A percentile compares a stretch with the other conserved stretches of the same genome.
These are phyloP conservation scores for Pelodiscus sinensis DNA, from an alignment of 2,113 vertebrate species.

Conservation along the genomic window DNA sequence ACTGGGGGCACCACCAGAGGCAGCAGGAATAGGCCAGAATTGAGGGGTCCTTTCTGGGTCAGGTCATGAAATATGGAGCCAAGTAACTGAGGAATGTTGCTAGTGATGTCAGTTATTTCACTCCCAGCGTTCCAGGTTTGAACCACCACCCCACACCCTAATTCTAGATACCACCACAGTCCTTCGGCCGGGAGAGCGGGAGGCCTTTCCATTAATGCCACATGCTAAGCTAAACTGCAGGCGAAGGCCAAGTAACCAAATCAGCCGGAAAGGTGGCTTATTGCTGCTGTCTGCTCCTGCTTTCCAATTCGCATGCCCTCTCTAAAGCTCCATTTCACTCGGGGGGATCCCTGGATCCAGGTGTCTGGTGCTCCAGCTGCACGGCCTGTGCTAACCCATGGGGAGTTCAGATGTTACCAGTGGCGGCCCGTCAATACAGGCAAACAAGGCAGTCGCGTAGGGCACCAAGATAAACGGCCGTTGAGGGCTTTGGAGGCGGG, in stretches of 20 bases:
- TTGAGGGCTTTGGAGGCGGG: too few species aligned
- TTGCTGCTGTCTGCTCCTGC: not conserved
- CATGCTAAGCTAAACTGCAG: not conserved
- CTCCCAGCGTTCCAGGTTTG: not conserved
- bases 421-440: too few species aligned
- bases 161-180: not conserved
- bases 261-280: not conserved
- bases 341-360: not conserved
- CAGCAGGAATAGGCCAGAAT: not conserved
- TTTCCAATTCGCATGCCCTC: not conserved
- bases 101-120: not conserved
- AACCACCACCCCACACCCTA: not conserved
- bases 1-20: not conserved
- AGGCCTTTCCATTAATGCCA: too few species aligned
- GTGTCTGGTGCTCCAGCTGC: not conserved
- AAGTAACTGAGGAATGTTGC: not conserved
- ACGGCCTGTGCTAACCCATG: not conserved
- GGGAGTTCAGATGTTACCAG: not conserved
- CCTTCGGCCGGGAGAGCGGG: not conserved
- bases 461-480: too few species aligned
- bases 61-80: not conserved
- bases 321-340: not conserved
- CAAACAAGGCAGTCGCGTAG: too few species aligned
- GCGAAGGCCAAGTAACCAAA: not conserved
- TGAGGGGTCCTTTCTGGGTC: too few species aligned